Percentiles rank a stretch among this genome's conserved stretches.
These are phyloP conservation scores for Echinops telfairi DNA, from an alignment of 2,113 vertebrate genomes.

Conservation along the genomic window DNA sequence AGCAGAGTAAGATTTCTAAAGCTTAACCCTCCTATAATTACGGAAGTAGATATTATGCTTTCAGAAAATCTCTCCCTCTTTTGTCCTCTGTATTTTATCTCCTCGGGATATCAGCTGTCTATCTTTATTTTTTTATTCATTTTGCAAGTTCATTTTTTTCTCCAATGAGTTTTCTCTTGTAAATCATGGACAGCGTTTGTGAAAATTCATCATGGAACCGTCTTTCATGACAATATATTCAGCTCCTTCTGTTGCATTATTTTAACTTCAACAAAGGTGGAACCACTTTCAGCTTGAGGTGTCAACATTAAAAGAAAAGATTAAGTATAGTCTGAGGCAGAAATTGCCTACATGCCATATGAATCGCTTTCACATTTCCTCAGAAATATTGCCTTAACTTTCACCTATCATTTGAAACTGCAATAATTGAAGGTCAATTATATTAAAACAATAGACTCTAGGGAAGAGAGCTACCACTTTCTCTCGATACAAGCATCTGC, in stretches of 20 bases:
- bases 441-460: slow-evolving; percentile 38
- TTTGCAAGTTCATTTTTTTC: slow-evolving; percentile 55
- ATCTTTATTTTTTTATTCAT: slow-evolving; percentile 61
- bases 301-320: slow-evolving; percentile 73
- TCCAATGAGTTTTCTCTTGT: slow-evolving; percentile 46
- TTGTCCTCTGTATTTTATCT: background rate
- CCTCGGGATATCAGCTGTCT: slow-evolving; percentile 6
- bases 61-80: slow-evolving; percentile 57
- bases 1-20: slow-evolving; percentile 42
- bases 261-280: slow-evolving; percentile 69
- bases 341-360: slow-evolving; percentile 58
- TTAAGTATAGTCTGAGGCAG: slow-evolving; percentile 31
- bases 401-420: background rate
- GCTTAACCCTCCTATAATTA: background rate
- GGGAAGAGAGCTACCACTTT: background rate
- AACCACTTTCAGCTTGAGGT: slow-evolving; percentile 68
- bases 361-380: slow-evolving; percentile 17
- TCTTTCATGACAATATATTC: slow-evolving; percentile 69
- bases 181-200: slow-evolving; percentile 25
- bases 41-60: slow-evolving; percentile 56
- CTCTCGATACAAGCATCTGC: background rate
- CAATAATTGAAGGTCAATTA: slow-evolving; percentile 55
- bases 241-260: slow-evolving; percentile 11
- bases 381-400: slow-evolving; percentile 14
- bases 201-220: slow-evolving; percentile 39